Evolutionary conservation across 2,888 invertebrate genomes (phyloP), one percentile per base, ranked within the genome.

Genomic region (Odontocerum albicorne): DNA sequence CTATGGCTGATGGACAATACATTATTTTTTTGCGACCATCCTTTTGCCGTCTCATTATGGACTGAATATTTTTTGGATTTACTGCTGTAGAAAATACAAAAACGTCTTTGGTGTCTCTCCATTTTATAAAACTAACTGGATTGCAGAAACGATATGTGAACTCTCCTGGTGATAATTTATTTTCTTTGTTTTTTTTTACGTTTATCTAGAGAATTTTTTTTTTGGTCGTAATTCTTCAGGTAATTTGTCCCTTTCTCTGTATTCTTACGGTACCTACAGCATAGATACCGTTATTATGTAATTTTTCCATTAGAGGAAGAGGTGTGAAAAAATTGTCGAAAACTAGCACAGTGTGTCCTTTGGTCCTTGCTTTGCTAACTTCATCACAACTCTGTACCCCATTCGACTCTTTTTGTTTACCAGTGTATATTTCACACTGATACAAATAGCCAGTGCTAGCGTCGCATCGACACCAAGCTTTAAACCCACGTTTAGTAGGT

Each of bases 251-350:
- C 60, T 58, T 61, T 17, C 62, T 52, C 42, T 60, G 45, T 22
- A 45, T 52, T 55, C 62, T 38, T 10, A 65, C 62, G 17, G 64
- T 65, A 42, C 61, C 64, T 20, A 49, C 59, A 16, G 62, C 55
- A 45, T 52, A 57, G 43, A 64, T 61, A 42, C 49, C 53, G 53
- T 44, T 59, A 33, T 60, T 20, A 63, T 63, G 36, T 39, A 64
- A 53, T 49, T 19, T 15, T 56, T 63, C 53, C 60, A 62, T 49
- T 12, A 63, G 58, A 47, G 60, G 42, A n/a, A 59, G 36, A 36
- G 52, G 47, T 20, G 59, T 51, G 42, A 63, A 65, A 62, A 63
- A 63, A n/a, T 62, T 64, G 39, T 62, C 64, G 53, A 64, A 64
- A 39, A 50, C 52, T 38, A 63, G 39, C 44, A 51, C 51, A 39